These are phyloP conservation scores for Melieria picta DNA, from an alignment of 2,888 invertebrate genomes.

Conservation along the genomic window DNA sequence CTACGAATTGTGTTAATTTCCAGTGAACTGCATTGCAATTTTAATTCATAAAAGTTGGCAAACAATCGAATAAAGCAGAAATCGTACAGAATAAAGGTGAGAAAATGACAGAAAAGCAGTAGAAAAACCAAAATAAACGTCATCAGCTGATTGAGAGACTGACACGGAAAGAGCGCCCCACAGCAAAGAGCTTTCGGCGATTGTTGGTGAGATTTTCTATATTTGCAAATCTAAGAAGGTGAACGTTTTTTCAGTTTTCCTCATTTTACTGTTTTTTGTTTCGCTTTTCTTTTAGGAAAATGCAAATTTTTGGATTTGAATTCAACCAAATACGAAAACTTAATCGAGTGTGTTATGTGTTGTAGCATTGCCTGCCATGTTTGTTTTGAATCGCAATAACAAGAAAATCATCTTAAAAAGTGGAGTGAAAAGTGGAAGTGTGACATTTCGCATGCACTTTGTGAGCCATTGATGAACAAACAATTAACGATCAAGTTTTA, in stretches of 20 bases:
- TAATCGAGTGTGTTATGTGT: too few species aligned
- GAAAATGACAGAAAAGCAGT: conserved; percentile 39
- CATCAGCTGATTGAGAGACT: conserved; percentile 43
- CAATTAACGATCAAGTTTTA: too few species aligned
- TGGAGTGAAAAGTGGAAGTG: too few species aligned
- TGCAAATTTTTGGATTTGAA: neutral
- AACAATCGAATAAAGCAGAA: conserved; percentile 15
- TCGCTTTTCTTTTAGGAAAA: neutral
- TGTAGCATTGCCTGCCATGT: too few species aligned
- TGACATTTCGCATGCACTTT: too few species aligned
- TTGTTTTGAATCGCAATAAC: too few species aligned
- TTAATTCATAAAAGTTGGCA: conserved; percentile 1
- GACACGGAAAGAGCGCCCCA: conserved; percentile 21
- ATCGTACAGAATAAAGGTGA: conserved; percentile 34
- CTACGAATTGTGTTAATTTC: conserved; percentile 26
- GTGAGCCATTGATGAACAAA: too few species aligned
- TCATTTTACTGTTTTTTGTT: neutral
- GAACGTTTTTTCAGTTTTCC: neutral
- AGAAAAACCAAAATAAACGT: conserved; percentile 33
- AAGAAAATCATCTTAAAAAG: too few species aligned
- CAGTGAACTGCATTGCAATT: too few species aligned
- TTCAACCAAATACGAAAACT: neutral
- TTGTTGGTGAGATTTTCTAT: neutral
- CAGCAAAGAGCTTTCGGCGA: conserved; percentile 4
- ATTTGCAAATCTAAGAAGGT: neutral